Evolutionary conservation across 2,113 vertebrate species (phyloP).

Genomic region (Muscicapa adusta): DNA sequence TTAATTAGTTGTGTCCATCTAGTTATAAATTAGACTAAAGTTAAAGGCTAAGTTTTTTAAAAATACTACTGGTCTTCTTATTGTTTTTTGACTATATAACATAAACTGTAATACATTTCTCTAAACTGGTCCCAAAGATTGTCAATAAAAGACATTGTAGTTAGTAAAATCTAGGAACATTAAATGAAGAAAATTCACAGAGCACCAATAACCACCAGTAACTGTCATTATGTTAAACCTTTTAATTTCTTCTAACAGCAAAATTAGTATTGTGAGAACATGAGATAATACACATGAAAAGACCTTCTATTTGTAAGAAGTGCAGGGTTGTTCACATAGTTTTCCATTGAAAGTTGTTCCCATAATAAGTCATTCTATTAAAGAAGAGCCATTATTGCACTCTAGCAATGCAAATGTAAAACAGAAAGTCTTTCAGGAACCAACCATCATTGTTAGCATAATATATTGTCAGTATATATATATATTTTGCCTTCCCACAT

Average conservation of each 20-base stretch:
- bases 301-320: slow-evolving; percentile 49
- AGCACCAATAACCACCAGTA: not conserved
- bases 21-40: slow-evolving; percentile 51
- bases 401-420: slow-evolving; percentile 32
- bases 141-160: not conserved
- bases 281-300: slow-evolving; percentile 22
- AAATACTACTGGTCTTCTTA: slow-evolving; percentile 48
- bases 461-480: slow-evolving; percentile 2
- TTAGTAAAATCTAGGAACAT: not conserved
- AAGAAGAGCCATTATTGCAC: slow-evolving; percentile 33
- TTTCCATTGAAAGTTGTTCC: not conserved
- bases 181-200: not conserved
- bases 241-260: not conserved
- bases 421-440: slow-evolving; percentile 24
- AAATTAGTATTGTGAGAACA: slow-evolving; percentile 1
- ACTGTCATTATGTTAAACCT: not conserved
- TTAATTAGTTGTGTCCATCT: slow-evolving; percentile 69
- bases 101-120: not conserved
- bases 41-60: slow-evolving; percentile 48
- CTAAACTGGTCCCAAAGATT: not conserved
- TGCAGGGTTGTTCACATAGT: slow-evolving; percentile 15
- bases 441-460: not conserved
- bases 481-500: not conserved
- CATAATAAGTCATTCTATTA: slow-evolving; percentile 52
- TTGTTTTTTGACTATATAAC: slow-evolving; percentile 4